Conservation (phyloP, 2,113 vertebrate species). For the Equus quagga region DNA sequence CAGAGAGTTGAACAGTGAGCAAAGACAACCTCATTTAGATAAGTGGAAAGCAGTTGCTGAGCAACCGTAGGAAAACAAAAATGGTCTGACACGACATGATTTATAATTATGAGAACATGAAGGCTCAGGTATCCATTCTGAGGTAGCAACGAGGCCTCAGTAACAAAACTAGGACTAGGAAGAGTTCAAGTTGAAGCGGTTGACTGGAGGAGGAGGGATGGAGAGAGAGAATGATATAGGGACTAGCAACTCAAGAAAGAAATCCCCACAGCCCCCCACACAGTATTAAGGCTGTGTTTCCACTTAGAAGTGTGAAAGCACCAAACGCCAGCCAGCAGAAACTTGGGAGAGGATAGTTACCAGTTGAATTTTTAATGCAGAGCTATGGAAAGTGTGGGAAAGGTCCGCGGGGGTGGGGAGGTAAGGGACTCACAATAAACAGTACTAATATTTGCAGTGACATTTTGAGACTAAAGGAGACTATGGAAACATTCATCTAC, state of each 20-base stretch:
- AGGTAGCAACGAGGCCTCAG: background rate
- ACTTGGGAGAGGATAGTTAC: background rate
- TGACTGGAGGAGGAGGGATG: background rate
- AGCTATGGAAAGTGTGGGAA: background rate
- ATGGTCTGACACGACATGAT: background rate
- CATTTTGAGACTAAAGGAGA: constrained; percentile 16
- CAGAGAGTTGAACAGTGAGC: constrained; percentile 10
- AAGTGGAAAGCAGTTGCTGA: background rate
- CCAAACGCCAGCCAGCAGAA: background rate
- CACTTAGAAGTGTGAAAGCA: background rate
- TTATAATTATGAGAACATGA: constrained; percentile 44
- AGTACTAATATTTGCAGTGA: constrained; percentile 25
- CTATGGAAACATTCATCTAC: background rate
- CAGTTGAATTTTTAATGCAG: constrained; percentile 12
- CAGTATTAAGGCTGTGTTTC: background rate
- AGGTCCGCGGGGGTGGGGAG: background rate
- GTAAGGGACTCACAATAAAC: background rate
- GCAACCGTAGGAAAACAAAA: background rate
- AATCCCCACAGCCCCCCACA: background rate
- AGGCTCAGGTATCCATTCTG: background rate
- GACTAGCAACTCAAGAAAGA: background rate
- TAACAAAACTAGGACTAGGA: background rate
- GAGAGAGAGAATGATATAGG: background rate
- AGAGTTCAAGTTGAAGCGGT: background rate
- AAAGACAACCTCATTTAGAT: constrained; percentile 34